phyloP scores from a whole-genome alignment of 1,140 invertebrate species.

The Brachionus paranguensis region DNA sequence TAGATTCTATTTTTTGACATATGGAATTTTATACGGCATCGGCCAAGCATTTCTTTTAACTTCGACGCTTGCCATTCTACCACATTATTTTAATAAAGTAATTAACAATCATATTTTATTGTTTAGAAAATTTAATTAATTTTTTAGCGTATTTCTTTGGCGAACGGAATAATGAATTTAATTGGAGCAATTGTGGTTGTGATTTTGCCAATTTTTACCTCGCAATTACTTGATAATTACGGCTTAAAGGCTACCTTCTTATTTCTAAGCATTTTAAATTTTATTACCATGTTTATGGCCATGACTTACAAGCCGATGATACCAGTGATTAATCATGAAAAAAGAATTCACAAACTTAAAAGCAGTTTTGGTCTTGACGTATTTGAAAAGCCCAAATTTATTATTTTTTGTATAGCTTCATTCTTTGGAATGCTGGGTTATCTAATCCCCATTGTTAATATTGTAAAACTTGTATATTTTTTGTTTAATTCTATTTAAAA shows the following conservation, averaged over 20 bases:
- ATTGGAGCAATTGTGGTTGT: constrained; percentile 11
- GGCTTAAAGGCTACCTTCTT: background rate
- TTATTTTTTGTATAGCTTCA: constrained; percentile 4
- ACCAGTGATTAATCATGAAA: background rate
- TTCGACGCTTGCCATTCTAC: constrained; percentile 9
- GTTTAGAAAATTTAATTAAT: background rate
- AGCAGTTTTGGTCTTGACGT: constrained; percentile 28
- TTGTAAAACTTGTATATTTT: background rate
- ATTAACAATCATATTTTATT: background rate
- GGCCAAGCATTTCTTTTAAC: constrained; percentile 11
- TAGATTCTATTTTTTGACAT: constrained; percentile 9
- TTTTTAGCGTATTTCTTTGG: background rate
- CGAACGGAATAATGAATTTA: constrained; percentile 29
- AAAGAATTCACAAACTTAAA: background rate
- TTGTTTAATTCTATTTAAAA: background rate
- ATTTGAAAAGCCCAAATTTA: background rate
- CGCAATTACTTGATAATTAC: background rate
- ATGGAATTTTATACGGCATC: background rate
- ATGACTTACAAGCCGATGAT: constrained; percentile 4
- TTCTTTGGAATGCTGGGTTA: constrained; percentile 25
- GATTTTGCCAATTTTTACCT: background rate
- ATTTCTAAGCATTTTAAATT: background rate
- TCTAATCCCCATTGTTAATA: constrained; percentile 30
- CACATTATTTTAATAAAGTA: constrained; percentile 38
- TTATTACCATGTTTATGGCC: constrained; percentile 8